Evolutionary conservation across 2,888 invertebrate genomes (phyloP), one percentile per base, ranked within the genome.

Genomic region (Polyommatus icarus): DNA sequence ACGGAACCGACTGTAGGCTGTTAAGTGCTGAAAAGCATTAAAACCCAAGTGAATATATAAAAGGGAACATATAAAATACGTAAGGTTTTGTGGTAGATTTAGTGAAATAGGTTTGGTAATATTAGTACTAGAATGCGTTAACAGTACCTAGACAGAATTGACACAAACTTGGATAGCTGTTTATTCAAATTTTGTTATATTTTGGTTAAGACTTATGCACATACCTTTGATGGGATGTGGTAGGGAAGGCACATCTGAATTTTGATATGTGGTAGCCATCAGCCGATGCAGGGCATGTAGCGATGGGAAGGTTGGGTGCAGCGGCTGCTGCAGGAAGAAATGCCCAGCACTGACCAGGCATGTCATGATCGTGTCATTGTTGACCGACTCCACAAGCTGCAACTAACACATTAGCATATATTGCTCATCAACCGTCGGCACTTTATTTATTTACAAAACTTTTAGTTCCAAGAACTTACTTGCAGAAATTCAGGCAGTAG

Each of bases 281-380:
- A 95, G 96, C 83, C 95, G 95, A 88, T 97, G 97, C 83, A 99
- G 95, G 80, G 96, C 94, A 85, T 97, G 96, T 83, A 99, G 95
- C 79, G 97, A 96, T 24, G 97, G 97, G 94, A 97, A 98, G 72
- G 98, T 97, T 7, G 99, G 99, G 94, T 99, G 99, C 79, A 98
- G 96, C 3, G 98, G 99, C 90, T 99, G 97, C 90, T 99, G 99
- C 79, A 99, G 95, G 94, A 99, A 99, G 87, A 99, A 95, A 89
- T 98, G 98, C 71, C 97, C 97, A 77, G 98, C 97, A 81, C 96
- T 96, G 81, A 98, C 96, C 86, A 99, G 95, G 84, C 97, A 97
- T 87, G 98, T 98, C 84, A 99, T 95, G 80, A 97, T 96, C 40
- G 99, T 98, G 92, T 99, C 99, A 87, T 98, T 98, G 88, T 98